Conservation (phyloP, 2,888 invertebrate species). For the Gandaritis pyraliata region DNA sequence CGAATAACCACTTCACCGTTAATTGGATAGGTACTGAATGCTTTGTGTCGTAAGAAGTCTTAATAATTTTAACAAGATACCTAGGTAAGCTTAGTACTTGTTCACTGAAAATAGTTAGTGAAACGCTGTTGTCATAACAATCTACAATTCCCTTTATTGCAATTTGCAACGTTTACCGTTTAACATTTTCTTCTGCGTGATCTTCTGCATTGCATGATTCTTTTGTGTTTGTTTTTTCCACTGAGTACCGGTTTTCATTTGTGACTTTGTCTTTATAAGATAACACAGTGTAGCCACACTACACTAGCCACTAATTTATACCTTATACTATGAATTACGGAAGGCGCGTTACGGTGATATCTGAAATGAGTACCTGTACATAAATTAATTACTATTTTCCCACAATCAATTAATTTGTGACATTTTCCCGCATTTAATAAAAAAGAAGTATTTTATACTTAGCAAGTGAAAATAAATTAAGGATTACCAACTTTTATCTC, state of each 20-base stretch:
- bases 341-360: no score
- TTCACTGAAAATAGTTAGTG: neutral
- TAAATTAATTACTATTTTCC: no score
- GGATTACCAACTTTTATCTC: no score
- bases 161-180: neutral
- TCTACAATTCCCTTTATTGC: neutral
- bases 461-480: no score
- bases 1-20: slow-evolving; percentile 34
- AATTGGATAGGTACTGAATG: slow-evolving; percentile 34
- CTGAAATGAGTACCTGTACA: no score
- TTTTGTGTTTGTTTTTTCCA: slow-evolving; percentile 26
- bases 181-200: neutral
- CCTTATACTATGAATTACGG: no score
- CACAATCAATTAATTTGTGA: no score
- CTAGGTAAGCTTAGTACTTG: neutral
- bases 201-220: neutral
- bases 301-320: neutral
- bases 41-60: slow-evolving; percentile 27
- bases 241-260: slow-evolving; percentile 14
- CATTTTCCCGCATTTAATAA: no score
- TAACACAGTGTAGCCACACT: slow-evolving; percentile 7
- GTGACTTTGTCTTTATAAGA: slow-evolving; percentile 28
- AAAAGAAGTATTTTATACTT: no score
- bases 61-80: slow-evolving; percentile 8
- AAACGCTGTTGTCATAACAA: no score